Evolutionary conservation across 2,888 invertebrate species (phyloP).

Genomic region (Fragum sueziense): DNA sequence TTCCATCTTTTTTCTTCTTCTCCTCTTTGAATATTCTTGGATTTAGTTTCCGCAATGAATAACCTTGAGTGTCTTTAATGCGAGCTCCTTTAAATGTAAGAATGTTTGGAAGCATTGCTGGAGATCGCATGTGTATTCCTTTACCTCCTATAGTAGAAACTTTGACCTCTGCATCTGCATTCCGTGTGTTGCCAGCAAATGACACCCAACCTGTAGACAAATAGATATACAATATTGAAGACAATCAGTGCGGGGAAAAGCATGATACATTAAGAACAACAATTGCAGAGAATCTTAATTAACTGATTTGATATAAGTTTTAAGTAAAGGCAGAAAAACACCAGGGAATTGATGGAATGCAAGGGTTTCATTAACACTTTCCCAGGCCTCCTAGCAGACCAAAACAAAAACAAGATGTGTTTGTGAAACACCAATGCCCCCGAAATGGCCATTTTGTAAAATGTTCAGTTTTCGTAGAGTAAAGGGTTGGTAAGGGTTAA

Average conservation of each 20-base stretch:
- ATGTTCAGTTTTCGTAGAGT: too few relatives aligned
- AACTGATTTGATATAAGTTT: not conserved
- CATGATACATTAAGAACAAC: not conserved
- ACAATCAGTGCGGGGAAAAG: too few relatives aligned
- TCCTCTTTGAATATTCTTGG: not conserved
- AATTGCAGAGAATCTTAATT: not conserved
- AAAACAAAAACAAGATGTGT: too few relatives aligned
- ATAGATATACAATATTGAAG: not conserved
- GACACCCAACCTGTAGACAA: conserved; percentile 72
- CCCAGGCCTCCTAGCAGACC: too few relatives aligned
- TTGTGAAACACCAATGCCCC: too few relatives aligned
- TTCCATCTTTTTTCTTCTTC: not conserved
- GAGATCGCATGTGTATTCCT: conserved; percentile 66
- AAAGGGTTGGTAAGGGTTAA: too few relatives aligned
- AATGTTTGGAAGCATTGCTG: conserved; percentile 65
- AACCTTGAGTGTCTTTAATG: conserved; percentile 57
- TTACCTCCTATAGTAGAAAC: conserved; percentile 70
- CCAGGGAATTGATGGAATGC: too few relatives aligned
- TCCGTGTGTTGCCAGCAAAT: conserved; percentile 46
- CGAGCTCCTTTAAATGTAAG: conserved; percentile 62
- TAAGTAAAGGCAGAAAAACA: too few relatives aligned
- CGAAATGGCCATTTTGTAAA: too few relatives aligned
- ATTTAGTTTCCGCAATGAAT: conserved; percentile 37
- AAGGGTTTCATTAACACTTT: too few relatives aligned
- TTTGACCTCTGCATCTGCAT: conserved; percentile 48